Base-by-base conservation (phyloP, 2,113 vertebrate species). In the Cepphus grylle region DNA sequence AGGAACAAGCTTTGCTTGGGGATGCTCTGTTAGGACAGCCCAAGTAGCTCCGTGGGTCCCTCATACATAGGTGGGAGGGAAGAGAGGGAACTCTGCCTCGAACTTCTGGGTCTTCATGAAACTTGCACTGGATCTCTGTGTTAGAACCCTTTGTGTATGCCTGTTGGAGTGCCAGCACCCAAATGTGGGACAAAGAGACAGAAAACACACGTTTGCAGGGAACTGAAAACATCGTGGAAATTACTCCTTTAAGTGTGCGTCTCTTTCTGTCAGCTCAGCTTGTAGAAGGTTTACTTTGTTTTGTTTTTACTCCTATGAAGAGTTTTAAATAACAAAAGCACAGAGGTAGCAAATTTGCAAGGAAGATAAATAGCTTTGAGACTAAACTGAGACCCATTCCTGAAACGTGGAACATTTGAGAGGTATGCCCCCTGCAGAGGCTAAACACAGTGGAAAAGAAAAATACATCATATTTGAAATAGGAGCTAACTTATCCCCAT, bases 361-460 rank as follows among this genome's bases (percentile, higher is more conserved):
- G 43, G 69, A 89, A 72, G 86, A 84, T 79, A 81, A 89, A 92
- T 94, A 81, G 55, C 50, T 95, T 79, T 82, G 91, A 91, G 74
- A 91, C 36, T 96, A 77, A 93, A 93, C 81, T 56, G 56, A 93
- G 72, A 92, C 65, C 47, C 30, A 10, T 83, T 94, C 90, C 80
- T 96, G 43, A 95, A 56, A 62, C 23, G 70, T 43, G 89, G 71
- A 87, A 73, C 29, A 6, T 72, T 66, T 73, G 58, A 90, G 53
- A 88, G 50, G n/a, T 86, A 25, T 42, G 59, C 12, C 94, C 15
- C 53, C 45, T 77, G n/a, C 62, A 92, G 90, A 83, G 94, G 56
- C 43, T 86, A 55, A 82, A 81, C 55, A 42, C 50, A 63, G 18
- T 88, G 53, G 32, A 73, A 71, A 90, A 62, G 53, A 82, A 77